phyloP scores from a whole-genome alignment of 1,140 invertebrate genomes.

The Idris sp. region DNA sequence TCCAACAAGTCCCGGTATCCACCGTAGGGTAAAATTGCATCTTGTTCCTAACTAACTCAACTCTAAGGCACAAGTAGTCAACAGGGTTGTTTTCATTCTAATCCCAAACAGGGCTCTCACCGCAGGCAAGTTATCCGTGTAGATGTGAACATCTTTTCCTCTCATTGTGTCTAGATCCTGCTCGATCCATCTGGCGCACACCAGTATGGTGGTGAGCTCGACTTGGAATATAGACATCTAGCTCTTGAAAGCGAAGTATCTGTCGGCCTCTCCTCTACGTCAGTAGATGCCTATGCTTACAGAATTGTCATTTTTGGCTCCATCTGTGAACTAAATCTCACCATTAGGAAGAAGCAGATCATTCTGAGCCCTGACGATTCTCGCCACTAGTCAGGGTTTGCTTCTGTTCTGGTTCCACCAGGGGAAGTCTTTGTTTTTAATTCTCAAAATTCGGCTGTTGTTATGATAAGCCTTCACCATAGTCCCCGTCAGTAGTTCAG shows the following conservation, averaged over 20 bases:
- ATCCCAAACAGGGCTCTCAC: not conserved
- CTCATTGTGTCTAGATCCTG: not conserved
- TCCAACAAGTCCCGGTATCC: not conserved
- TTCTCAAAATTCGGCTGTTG: not conserved
- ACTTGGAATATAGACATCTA: not conserved
- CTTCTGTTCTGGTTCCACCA: too few species aligned
- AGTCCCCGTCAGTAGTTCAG: too few species aligned
- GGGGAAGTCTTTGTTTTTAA: too few species aligned
- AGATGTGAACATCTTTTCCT: not conserved
- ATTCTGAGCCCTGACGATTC: too few species aligned
- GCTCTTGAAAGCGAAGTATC: not conserved
- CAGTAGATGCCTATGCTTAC: conserved; percentile 1
- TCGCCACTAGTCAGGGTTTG: not conserved
- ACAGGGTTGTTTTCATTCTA: not conserved
- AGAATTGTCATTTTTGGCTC: not conserved
- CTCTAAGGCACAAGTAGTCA: not conserved
- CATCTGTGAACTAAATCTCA: conserved; percentile 16
- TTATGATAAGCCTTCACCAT: not conserved
- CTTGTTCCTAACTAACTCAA: not conserved
- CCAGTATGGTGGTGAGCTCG: not conserved
- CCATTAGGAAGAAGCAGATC: not conserved
- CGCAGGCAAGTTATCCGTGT: not conserved
- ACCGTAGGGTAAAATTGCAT: not conserved
- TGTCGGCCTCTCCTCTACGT: not conserved
- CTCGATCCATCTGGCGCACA: not conserved